Evolutionary conservation across 2,113 vertebrate genomes (phyloP).

Genomic region (Mirza zaza): DNA sequence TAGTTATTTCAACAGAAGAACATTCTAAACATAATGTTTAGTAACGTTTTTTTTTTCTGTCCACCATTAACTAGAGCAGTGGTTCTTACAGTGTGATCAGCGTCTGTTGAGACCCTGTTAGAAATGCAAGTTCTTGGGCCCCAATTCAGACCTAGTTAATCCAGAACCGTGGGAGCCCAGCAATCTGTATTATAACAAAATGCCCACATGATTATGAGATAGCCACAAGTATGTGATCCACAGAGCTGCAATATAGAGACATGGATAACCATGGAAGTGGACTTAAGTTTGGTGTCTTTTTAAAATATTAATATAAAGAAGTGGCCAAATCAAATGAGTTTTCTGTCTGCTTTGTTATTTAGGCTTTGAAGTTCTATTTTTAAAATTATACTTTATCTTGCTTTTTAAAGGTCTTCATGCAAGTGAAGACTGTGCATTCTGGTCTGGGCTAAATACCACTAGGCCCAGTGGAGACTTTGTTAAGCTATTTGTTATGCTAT

Average conservation of each 20-base stretch:
- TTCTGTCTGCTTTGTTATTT: constrained; percentile 20
- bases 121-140: neutral
- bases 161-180: neutral
- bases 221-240: neutral
- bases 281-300: neutral
- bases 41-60: neutral
- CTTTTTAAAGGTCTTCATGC: neutral
- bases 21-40: neutral
- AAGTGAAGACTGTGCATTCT: constrained; percentile 17
- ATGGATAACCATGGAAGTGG: neutral
- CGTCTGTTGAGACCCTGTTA: neutral
- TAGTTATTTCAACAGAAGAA: neutral
- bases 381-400: constrained; percentile 45
- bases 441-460: neutral
- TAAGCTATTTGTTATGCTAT: neutral
- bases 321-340: constrained; percentile 4
- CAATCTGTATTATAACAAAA: neutral
- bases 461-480: neutral
- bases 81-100: neutral
- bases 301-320: constrained; percentile 41
- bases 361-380: constrained; percentile 35
- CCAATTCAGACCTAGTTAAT: neutral
- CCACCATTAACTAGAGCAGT: neutral
- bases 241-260: neutral
- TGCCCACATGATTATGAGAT: neutral